Evolutionary conservation across 2,888 invertebrate species (phyloP).

Genomic region (Ennomos fuscantarius): DNA sequence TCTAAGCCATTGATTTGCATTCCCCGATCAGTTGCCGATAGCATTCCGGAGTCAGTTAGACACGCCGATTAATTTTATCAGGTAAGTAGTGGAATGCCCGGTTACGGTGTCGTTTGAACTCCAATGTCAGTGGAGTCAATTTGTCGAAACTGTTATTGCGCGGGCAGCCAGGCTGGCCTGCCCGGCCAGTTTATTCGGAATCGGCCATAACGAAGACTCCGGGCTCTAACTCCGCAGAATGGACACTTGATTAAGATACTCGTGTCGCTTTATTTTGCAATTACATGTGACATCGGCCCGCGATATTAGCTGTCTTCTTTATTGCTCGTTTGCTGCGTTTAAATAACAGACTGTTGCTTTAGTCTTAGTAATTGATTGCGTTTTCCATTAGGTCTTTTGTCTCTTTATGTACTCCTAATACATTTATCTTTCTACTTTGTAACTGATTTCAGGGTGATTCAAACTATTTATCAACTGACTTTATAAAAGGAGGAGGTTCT

Average conservation of each 20-base stretch:
- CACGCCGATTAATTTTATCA: conserved; percentile 35
- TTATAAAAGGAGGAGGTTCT: too few species aligned
- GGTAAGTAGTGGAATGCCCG: conserved; percentile 50
- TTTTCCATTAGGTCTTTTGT: background rate
- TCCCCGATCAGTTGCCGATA: conserved; percentile 8
- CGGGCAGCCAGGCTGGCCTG: conserved; percentile 47
- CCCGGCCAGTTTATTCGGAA: conserved; percentile 72
- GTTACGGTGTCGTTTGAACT: conserved; percentile 59
- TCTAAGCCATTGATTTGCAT: conserved; percentile 8
- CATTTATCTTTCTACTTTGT: too few species aligned
- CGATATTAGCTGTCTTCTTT: conserved; percentile 67
- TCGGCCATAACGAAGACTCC: conserved; percentile 75
- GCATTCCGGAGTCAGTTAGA: conserved; percentile 15
- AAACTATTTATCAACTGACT: too few species aligned
- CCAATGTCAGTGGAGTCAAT: conserved; percentile 77
- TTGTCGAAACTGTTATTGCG: conserved; percentile 81
- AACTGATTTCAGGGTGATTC: too few species aligned
- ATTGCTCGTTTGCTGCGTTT: conserved; percentile 61
- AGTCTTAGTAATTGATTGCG: conserved; percentile 9
- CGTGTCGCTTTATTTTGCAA: conserved; percentile 80
- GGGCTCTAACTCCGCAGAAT: conserved; percentile 73
- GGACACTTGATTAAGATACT: conserved; percentile 83
- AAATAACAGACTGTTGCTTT: conserved; percentile 13
- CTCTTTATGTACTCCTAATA: too few species aligned
- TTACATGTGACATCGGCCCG: conserved; percentile 69